Percentiles rank a stretch among this genome's conserved stretches.
Evolutionary conservation across 64 coral and sea anemone genomes (phyloP).

Genomic region (Astreopora myriophthalma): DNA sequence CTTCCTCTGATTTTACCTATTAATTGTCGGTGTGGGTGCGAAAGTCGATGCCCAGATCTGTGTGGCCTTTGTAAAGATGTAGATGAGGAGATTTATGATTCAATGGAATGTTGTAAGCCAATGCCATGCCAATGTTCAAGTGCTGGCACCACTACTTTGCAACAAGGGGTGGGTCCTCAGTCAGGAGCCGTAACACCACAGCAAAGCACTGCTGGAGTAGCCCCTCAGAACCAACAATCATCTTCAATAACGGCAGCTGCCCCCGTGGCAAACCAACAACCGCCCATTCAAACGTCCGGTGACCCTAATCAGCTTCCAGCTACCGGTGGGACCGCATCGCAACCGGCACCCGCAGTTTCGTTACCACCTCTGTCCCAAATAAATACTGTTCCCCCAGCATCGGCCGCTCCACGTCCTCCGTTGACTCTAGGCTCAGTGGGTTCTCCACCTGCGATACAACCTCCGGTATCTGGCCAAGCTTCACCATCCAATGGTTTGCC

Average conservation of each 20-base stretch:
- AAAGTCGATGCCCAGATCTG: slow-evolving; percentile 25
- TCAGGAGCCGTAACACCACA: background rate
- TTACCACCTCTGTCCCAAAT: background rate
- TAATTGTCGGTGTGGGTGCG: slow-evolving; percentile 16
- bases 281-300: background rate
- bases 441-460: background rate
- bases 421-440: background rate
- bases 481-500: background rate
- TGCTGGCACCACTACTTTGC: background rate
- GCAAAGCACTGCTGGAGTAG: background rate
- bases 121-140: background rate
- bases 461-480: background rate
- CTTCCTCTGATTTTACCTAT: slow-evolving; percentile 4
- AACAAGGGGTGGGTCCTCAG: background rate
- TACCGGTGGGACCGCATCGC: background rate
- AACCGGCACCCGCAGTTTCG: background rate
- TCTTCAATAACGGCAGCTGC: background rate
- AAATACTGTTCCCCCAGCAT: background rate
- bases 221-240: background rate
- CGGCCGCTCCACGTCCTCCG: background rate
- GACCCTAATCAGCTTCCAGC: background rate
- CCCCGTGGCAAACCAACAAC: background rate
- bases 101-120: slow-evolving; percentile 25
- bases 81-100: slow-evolving; percentile 30
- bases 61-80: slow-evolving; percentile 18